Conservation (phyloP, 2,797 vertebrate genomes). For the Nyctibius grandis region DNA sequence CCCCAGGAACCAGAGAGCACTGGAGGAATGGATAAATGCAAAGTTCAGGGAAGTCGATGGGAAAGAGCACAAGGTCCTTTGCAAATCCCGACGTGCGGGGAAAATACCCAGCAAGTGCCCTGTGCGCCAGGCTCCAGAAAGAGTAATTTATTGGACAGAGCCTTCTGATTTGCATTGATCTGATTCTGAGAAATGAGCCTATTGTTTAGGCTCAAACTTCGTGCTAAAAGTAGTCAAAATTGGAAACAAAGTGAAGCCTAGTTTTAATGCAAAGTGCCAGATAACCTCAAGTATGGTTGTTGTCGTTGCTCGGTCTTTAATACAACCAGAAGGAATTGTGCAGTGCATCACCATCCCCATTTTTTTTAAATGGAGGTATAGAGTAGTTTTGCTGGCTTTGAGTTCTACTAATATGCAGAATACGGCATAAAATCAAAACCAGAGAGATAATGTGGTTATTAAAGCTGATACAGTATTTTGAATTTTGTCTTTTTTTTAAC, state of each 20-base stretch:
- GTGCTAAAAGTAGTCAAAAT: background rate
- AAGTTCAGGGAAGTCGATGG: background rate
- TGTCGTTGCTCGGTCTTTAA: fast-evolving
- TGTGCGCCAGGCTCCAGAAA: fast-evolving
- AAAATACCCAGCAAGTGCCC: background rate
- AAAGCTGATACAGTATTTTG: background rate
- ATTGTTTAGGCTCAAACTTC: background rate
- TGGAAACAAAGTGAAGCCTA: fast-evolving
- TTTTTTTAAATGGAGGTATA: background rate
- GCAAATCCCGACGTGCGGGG: background rate
- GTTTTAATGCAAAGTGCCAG: background rate
- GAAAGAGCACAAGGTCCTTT: background rate
- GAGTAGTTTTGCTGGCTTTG: background rate
- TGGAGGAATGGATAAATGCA: background rate
- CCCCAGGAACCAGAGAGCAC: background rate
- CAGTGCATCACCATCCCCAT: background rate
- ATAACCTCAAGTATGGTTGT: background rate
- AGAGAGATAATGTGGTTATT: background rate
- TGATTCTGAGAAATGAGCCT: background rate
- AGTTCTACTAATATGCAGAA: background rate
- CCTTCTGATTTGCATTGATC: background rate
- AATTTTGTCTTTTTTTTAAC: background rate
- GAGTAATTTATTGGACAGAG: background rate
- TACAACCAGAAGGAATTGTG: background rate
- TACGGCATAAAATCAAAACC: background rate